Percentiles rank a stretch among this genome's conserved stretches.
phyloP scores from a whole-genome alignment of 2,888 invertebrate species.

The Nudaria mundana region DNA sequence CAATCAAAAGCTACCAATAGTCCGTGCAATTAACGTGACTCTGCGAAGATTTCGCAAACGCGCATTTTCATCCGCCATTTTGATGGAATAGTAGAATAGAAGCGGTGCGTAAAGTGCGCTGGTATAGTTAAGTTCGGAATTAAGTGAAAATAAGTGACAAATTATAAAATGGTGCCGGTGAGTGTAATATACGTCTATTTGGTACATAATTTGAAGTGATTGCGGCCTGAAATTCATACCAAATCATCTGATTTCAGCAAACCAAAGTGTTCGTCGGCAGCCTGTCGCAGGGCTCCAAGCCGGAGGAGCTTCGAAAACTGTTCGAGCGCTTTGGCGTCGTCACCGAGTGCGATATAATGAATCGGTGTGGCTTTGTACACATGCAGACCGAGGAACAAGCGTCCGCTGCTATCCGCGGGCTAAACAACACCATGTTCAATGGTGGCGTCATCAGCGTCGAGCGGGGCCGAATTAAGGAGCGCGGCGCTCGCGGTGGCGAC shows the following conservation, averaged over 20 bases:
- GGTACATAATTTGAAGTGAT: too few species aligned
- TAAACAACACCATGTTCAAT: conserved; percentile 91
- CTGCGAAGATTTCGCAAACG: too few species aligned
- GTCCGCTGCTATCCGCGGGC: conserved; percentile 87
- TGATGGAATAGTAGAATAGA: conserved; percentile 15
- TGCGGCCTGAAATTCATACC: conserved; percentile 5
- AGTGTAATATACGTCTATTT: conserved; percentile 33
- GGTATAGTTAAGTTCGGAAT: conserved; percentile 15
- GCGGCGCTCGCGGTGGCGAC: conserved; percentile 78
- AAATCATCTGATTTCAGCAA: conserved; percentile 73
- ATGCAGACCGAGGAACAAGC: conserved; percentile 92
- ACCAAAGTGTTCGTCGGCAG: conserved; percentile 97
- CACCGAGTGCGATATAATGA: conserved; percentile 96
- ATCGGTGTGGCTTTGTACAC: conserved; percentile 96
- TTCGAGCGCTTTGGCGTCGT: conserved; percentile 94
- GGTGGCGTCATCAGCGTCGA: conserved; percentile 93
- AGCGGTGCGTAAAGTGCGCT: conserved; percentile 23
- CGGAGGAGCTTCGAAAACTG: conserved; percentile 89
- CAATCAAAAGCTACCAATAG: conserved; percentile 2
- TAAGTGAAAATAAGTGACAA: conserved; percentile 20
- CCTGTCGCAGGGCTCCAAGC: conserved; percentile 91
- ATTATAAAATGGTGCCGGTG: conserved; percentile 68
- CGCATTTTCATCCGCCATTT: conserved; percentile 34
- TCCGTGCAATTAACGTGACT: conserved; percentile 3
- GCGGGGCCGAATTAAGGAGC: conserved; percentile 88